Percentiles rank a stretch among this genome's conserved stretches.
Evolutionary conservation across 2,888 invertebrate species (phyloP).

Genomic region (Orthosia cruda): DNA sequence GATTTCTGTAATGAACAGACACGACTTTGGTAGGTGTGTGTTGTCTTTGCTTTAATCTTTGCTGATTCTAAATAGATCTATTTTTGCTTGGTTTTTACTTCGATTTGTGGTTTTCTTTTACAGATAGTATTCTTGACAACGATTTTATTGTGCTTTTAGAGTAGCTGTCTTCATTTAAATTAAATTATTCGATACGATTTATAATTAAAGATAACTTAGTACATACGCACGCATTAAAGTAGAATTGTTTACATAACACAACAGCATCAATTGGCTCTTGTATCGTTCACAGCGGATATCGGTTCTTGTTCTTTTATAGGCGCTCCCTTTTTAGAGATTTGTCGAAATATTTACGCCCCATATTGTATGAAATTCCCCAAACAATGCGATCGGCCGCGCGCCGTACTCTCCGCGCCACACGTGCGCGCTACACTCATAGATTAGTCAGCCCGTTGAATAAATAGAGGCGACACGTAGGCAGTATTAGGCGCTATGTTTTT

Average conservation of each 20-base stretch:
- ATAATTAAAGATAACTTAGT: not conserved
- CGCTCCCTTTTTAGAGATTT: constrained; percentile 87
- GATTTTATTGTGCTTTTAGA: not conserved
- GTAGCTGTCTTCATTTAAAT: not conserved
- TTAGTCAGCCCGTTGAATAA: constrained; percentile 78
- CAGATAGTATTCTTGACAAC: not conserved
- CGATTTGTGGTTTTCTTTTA: not conserved
- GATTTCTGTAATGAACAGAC: constrained; percentile 72
- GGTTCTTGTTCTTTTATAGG: constrained; percentile 83
- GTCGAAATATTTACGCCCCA: constrained; percentile 91
- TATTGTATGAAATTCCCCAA: constrained; percentile 90
- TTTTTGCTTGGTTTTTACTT: not conserved
- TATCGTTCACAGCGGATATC: constrained; percentile 76
- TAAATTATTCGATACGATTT: not conserved
- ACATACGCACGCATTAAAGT: not conserved
- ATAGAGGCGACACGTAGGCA: constrained; percentile 77
- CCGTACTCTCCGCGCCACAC: constrained; percentile 77
- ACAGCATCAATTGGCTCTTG: constrained; percentile 43
- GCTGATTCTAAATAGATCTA: not conserved
- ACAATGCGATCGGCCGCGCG: constrained; percentile 84
- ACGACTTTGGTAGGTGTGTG: constrained; percentile 49
- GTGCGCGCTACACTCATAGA: constrained; percentile 81
- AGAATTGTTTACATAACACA: constrained; percentile 32
- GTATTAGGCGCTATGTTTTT: constrained; percentile 60
- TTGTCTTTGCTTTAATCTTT: constrained; percentile 64